Evolutionary conservation across 2,888 invertebrate genomes (phyloP).

Genomic region (Apotomis turbidana): DNA sequence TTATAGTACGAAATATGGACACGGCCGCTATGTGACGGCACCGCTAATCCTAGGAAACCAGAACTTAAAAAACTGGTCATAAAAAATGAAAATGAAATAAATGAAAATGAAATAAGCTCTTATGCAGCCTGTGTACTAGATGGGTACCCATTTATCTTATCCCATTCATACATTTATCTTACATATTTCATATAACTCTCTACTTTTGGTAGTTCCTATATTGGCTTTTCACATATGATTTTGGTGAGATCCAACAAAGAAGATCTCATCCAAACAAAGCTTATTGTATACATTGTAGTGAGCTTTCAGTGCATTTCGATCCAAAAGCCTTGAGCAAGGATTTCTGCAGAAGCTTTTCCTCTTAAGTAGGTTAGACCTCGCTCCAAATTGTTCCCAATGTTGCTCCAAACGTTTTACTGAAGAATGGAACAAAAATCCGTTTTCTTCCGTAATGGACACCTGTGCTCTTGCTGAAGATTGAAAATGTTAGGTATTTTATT

Average conservation of each 20-base stretch:
- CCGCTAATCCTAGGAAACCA: no score
- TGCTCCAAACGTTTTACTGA: neutral
- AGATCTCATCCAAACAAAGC: neutral
- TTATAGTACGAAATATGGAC: no score
- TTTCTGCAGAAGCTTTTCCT: neutral
- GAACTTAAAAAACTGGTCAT: no score
- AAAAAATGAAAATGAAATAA: no score
- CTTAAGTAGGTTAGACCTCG: slow-evolving; percentile 10
- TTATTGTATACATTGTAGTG: neutral
- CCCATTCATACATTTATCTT: no score
- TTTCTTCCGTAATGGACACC: slow-evolving; percentile 9
- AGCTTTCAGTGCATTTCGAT: neutral
- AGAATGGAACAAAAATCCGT: slow-evolving; percentile 2
- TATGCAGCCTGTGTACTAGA: no score
- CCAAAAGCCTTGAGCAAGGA: neutral
- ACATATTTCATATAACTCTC: no score
- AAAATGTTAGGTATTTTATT: neutral
- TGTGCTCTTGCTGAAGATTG: slow-evolving; percentile 1
- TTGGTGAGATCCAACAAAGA: neutral
- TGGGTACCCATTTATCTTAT: no score
- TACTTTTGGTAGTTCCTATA: no score
- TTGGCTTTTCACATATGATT: neutral
- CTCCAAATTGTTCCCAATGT: neutral
- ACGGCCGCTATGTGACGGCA: no score
- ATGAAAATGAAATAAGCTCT: no score